phyloP scores from a whole-genome alignment of 2,113 vertebrate species.

The Rhabdornis inornatus region DNA sequence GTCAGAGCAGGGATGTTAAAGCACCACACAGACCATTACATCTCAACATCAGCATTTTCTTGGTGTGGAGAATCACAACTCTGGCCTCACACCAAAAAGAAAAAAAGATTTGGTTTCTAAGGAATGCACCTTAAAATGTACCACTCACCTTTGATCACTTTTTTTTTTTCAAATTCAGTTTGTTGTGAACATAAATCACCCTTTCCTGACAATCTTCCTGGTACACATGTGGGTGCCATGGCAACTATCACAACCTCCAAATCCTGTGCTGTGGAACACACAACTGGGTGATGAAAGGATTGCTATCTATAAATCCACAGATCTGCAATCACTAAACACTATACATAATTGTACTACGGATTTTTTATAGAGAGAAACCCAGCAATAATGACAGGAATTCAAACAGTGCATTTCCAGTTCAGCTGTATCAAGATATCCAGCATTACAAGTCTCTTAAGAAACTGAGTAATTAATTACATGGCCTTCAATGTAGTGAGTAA shows the following conservation, averaged over 20 bases:
- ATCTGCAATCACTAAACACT: slow-evolving; percentile 27
- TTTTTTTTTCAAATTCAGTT: not conserved
- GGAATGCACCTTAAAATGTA: not conserved
- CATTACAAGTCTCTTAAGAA: not conserved
- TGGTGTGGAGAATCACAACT: not conserved
- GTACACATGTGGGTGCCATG: slow-evolving; percentile 40
- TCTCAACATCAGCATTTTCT: not conserved
- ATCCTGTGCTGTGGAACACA: slow-evolving; percentile 34
- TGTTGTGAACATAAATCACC: slow-evolving; percentile 36
- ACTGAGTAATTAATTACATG: slow-evolving; percentile 6
- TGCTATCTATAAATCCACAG: slow-evolving; percentile 20
- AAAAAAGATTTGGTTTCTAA: not conserved
- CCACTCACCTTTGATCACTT: not conserved
- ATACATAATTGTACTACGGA: not conserved
- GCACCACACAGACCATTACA: not conserved
- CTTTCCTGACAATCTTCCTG: not conserved
- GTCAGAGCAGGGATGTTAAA: not conserved
- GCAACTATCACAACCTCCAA: slow-evolving; percentile 37
- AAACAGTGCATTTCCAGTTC: not conserved
- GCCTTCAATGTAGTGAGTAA: not conserved
- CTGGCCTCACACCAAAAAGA: not conserved
- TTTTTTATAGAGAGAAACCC: not conserved
- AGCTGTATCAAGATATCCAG: not conserved
- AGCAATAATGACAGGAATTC: not conserved
- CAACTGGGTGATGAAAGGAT: slow-evolving; percentile 8